These are phyloP conservation scores for Lamproptera curius DNA, from an alignment of 2,888 invertebrate genomes.

Conservation along the genomic window DNA sequence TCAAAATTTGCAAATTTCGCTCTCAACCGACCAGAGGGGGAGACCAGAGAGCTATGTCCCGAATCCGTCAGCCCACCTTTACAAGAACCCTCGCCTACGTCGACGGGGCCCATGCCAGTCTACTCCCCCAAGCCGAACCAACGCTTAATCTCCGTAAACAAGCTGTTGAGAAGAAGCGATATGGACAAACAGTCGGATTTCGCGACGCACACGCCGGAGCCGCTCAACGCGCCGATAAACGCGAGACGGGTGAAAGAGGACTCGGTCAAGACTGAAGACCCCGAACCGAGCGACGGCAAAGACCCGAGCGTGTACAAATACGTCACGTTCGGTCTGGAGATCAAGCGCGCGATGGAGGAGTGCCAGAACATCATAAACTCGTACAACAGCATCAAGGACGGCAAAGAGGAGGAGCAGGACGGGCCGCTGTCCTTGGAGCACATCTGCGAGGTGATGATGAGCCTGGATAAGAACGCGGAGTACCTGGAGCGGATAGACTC, in stretches of 20 bases:
- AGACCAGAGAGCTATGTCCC: conserved; percentile 42
- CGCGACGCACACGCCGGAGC: conserved; percentile 40
- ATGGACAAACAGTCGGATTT: conserved; percentile 38
- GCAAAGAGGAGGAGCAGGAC: conserved; percentile 37
- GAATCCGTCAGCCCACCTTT: conserved; percentile 66
- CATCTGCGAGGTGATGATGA: conserved; percentile 67
- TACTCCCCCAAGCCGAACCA: conserved; percentile 55
- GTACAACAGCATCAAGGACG: conserved; percentile 50
- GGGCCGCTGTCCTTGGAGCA: conserved; percentile 54
- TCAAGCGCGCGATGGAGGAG: conserved; percentile 70
- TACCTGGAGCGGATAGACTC: conserved; percentile 55
- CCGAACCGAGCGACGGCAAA: conserved; percentile 31
- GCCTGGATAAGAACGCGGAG: conserved; percentile 56
- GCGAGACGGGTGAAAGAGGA: conserved; percentile 44
- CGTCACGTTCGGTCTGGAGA: conserved; percentile 61
- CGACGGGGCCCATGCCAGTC: conserved; percentile 49
- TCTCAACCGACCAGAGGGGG: conserved; percentile 36
- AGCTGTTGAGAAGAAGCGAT: conserved; percentile 40
- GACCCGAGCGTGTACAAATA: conserved; percentile 60
- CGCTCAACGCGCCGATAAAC: conserved; percentile 47
- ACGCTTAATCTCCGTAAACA: conserved; percentile 50
- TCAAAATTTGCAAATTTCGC: conserved; percentile 63
- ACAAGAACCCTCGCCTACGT: conserved; percentile 65
- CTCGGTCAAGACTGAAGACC: neutral
- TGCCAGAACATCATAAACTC: conserved; percentile 69